phyloP scores from a whole-genome alignment of 2,888 invertebrate species.

The Amiota mariae region DNA sequence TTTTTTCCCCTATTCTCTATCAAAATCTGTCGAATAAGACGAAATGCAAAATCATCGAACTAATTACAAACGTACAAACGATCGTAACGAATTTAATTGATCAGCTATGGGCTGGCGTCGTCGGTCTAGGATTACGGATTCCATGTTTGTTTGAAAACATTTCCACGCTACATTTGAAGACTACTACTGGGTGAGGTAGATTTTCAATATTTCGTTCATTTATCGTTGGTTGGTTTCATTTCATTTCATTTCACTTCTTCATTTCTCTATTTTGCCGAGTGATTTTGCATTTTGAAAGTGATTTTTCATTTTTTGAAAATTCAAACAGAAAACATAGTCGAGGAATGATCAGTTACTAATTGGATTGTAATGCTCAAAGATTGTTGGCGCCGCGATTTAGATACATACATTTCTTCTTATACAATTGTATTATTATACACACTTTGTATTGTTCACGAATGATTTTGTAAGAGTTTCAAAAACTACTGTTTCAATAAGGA shows the following conservation, averaged over 20 bases:
- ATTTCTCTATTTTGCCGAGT: slow-evolving; percentile 47
- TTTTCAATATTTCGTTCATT: slow-evolving; percentile 22
- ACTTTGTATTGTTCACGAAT: slow-evolving; percentile 56
- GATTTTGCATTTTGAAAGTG: slow-evolving; percentile 55
- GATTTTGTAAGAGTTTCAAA: slow-evolving; percentile 55
- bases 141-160: slow-evolving; percentile 53
- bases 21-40: slow-evolving; percentile 33
- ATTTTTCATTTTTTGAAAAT: slow-evolving; percentile 20
- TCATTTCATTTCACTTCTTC: slow-evolving; percentile 31
- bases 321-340: slow-evolving; percentile 34
- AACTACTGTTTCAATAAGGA: slow-evolving; percentile 21
- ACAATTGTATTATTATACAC: background rate
- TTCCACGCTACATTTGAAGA: slow-evolving; percentile 58
- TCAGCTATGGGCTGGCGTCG: slow-evolving; percentile 53
- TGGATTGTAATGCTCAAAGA: slow-evolving; percentile 44
- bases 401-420: slow-evolving; percentile 12
- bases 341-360: slow-evolving; percentile 40
- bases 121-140: slow-evolving; percentile 48
- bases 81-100: slow-evolving; percentile 72
- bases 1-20: slow-evolving; percentile 7
- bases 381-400: slow-evolving; percentile 29
- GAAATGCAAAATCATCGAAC: slow-evolving; percentile 67
- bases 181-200: slow-evolving; percentile 38
- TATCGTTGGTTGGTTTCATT: too few species aligned
- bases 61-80: slow-evolving; percentile 70